A percentile compares a stretch with the other conserved stretches of the same genome.
These are phyloP conservation scores for Drosophila sulfurigaster DNA, from an alignment of 1,140 invertebrate genomes.

Conservation along the genomic window DNA sequence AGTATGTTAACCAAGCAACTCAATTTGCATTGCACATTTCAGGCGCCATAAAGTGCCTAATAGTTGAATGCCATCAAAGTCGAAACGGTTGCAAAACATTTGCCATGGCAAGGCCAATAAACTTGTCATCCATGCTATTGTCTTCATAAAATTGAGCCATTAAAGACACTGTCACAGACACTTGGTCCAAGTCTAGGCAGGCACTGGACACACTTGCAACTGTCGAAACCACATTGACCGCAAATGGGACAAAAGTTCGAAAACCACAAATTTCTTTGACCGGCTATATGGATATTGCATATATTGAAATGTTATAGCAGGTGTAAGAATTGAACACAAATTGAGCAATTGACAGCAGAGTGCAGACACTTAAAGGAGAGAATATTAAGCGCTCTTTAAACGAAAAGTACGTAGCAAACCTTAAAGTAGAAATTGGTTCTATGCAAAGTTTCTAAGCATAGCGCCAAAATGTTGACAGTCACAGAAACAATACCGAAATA, in stretches of 20 bases:
- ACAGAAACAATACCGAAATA: too few relatives aligned
- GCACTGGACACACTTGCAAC: conserved; percentile 13
- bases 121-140: conserved; percentile 20
- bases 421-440: neutral
- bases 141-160: conserved; percentile 33
- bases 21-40: neutral
- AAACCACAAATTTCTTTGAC: conserved; percentile 46
- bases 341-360: conserved; percentile 11
- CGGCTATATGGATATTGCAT: conserved; percentile 33
- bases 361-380: neutral
- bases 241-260: conserved; percentile 48
- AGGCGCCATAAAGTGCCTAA: neutral
- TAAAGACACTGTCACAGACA: conserved; percentile 18
- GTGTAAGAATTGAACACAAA: conserved; percentile 5
- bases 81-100: conserved; percentile 17
- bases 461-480: too few relatives aligned
- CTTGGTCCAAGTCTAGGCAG: neutral
- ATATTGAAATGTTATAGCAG: conserved; percentile 28
- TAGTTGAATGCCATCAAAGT: conserved; percentile 14
- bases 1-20: neutral
- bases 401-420: neutral
- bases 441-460: too few relatives aligned
- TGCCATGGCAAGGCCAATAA: conserved; percentile 30
- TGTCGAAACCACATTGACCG: conserved; percentile 43
- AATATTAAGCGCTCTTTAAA: too few relatives aligned